Evolutionary conservation across 2,888 invertebrate species (phyloP).

Genomic region (Volucella bombylans): DNA sequence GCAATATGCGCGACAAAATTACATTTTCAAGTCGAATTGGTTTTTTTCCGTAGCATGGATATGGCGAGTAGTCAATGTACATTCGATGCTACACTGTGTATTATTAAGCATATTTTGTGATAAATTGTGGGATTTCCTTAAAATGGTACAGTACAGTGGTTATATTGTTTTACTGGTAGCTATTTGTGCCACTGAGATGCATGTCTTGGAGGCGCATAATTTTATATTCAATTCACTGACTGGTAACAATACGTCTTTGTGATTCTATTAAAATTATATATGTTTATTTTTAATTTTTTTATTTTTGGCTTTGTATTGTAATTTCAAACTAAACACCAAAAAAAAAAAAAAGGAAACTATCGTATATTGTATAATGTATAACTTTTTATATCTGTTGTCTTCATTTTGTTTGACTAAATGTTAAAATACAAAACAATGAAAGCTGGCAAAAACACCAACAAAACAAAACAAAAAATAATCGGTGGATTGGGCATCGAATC

Average conservation of each 20-base stretch:
- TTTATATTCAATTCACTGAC: slow-evolving; percentile 83
- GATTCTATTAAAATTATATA: slow-evolving; percentile 77
- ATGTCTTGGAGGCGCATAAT: slow-evolving; percentile 85
- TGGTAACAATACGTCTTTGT: slow-evolving; percentile 82
- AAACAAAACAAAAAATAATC: not conserved
- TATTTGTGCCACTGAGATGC: slow-evolving; percentile 88
- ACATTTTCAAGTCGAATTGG: slow-evolving; percentile 87
- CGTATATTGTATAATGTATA: slow-evolving; percentile 31
- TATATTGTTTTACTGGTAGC: slow-evolving; percentile 87
- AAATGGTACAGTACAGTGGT: slow-evolving; percentile 87
- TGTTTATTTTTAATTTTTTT: slow-evolving; percentile 5
- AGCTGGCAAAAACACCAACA: too few species aligned
- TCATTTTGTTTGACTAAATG: slow-evolving; percentile 23
- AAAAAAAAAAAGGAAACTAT: slow-evolving; percentile 24
- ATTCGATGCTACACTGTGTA: slow-evolving; percentile 89
- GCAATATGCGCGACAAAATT: slow-evolving; percentile 84
- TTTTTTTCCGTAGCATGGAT: slow-evolving; percentile 89
- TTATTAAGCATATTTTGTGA: slow-evolving; percentile 91
- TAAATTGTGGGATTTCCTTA: slow-evolving; percentile 90
- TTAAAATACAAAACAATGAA: slow-evolving; percentile 12
- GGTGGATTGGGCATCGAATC: slow-evolving; percentile 7
- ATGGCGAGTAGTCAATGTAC: slow-evolving; percentile 91
- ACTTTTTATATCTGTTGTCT: slow-evolving; percentile 21
- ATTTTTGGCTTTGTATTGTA: slow-evolving; percentile 36
- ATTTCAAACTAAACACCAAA: slow-evolving; percentile 10